Conservation (phyloP, 2,113 vertebrate species). For the Chloebia gouldiae region DNA sequence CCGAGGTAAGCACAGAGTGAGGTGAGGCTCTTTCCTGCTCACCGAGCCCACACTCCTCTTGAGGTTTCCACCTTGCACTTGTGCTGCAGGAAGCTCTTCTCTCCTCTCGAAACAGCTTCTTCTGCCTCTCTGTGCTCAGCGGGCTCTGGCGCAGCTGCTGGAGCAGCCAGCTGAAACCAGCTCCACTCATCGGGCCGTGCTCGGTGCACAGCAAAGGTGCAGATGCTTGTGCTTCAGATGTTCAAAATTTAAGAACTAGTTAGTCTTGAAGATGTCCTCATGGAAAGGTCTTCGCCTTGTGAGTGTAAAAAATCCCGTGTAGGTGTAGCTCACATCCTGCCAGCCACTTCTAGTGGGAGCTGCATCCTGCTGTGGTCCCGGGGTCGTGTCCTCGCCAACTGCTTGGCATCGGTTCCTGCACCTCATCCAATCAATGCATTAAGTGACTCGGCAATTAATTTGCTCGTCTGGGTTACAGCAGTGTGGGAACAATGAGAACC, state of each 20-base stretch:
- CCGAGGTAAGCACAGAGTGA: fast-evolving
- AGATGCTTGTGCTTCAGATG: background rate
- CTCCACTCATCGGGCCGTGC: fast-evolving
- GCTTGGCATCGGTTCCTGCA: background rate
- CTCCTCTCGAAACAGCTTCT: background rate
- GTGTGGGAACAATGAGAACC: background rate
- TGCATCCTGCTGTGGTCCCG: background rate
- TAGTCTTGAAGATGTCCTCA: background rate
- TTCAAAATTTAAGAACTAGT: background rate
- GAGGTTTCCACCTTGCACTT: background rate
- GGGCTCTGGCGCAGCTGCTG: background rate
- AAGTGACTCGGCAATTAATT: background rate
- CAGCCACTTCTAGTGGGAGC: fast-evolving
- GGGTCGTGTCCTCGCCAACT: background rate
- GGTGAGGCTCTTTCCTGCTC: background rate
- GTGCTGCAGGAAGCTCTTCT: background rate
- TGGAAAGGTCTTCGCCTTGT: fast-evolving
- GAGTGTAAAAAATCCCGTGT: background rate
- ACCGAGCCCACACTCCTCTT: background rate
- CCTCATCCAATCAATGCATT: background rate
- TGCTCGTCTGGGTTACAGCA: background rate
- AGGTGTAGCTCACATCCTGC: background rate
- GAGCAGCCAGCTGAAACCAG: background rate
- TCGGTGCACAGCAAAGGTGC: background rate
- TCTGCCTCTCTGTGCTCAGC: background rate